phyloP scores from a whole-genome alignment of 1,140 invertebrate species.

The Drosophila orosa region DNA sequence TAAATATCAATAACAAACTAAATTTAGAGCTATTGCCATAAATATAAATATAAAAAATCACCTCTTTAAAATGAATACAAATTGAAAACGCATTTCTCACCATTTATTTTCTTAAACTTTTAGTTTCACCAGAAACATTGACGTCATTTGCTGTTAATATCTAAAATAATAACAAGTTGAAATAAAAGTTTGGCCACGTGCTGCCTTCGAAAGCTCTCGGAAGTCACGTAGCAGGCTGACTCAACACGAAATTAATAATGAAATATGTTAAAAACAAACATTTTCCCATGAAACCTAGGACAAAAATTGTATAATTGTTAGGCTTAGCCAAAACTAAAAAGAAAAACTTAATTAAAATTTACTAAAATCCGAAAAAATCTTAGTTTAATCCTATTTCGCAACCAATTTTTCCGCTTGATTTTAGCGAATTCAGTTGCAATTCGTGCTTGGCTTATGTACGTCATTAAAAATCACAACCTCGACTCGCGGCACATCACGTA shows the following conservation, averaged over 20 bases:
- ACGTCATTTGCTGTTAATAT: slow-evolving; percentile 45
- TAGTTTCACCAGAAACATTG: slow-evolving; percentile 20
- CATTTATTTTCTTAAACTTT: neutral
- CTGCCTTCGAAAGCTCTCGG: slow-evolving; percentile 40
- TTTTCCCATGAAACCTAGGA: neutral
- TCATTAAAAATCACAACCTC: slow-evolving; percentile 12
- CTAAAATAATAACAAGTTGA: slow-evolving; percentile 17
- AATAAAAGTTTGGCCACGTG: slow-evolving; percentile 44
- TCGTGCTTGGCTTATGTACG: slow-evolving; percentile 8
- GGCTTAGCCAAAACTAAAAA: slow-evolving; percentile 34
- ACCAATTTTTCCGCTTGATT: neutral
- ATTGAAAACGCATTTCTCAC: neutral
- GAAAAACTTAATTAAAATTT: slow-evolving; percentile 41
- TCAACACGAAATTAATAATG: slow-evolving; percentile 23
- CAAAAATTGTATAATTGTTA: slow-evolving; percentile 11
- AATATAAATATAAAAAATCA: neutral
- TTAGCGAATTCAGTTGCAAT: slow-evolving; percentile 7
- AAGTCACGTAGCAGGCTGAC: slow-evolving; percentile 61
- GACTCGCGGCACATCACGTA: slow-evolving; percentile 24
- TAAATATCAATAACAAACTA: slow-evolving; percentile 21
- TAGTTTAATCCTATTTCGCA: neutral
- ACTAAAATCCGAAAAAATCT: neutral
- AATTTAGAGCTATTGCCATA: neutral
- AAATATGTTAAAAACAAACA: slow-evolving; percentile 2
- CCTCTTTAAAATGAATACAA: neutral